phyloP scores from a whole-genome alignment of 1,140 invertebrate genomes.

The Bombus vancouverensis region DNA sequence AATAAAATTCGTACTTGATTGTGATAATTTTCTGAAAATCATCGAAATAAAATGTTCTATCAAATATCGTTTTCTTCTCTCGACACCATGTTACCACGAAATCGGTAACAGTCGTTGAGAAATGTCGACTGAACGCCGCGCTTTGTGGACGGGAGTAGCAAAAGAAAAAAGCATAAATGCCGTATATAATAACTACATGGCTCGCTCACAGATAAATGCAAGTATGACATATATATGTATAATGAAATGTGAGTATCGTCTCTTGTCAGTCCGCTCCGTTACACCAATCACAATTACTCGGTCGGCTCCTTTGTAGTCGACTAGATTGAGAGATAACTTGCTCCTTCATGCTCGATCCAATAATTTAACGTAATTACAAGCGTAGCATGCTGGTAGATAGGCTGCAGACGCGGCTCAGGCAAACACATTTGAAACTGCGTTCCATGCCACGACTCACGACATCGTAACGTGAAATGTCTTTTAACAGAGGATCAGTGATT shows the following conservation, averaged over 20 bases:
- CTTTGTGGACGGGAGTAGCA: too few species aligned
- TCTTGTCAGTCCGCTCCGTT: constrained; percentile 57
- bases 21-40: not conserved
- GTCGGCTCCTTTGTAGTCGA: constrained; percentile 63
- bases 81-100: too few species aligned
- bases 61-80: too few species aligned
- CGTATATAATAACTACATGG: not conserved
- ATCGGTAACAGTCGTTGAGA: constrained; percentile 63
- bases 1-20: too few species aligned
- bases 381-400: constrained; percentile 45
- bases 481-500: not conserved
- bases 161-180: constrained; percentile 5
- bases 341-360: constrained; percentile 65
- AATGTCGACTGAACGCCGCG: constrained; percentile 3
- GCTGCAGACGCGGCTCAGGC: constrained; percentile 21
- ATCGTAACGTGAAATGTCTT: constrained; percentile 16
- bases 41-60: not conserved
- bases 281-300: constrained; percentile 72
- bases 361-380: constrained; percentile 74
- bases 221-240: constrained; percentile 9
- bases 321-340: constrained; percentile 73
- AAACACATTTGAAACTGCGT: constrained; percentile 34
- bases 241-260: constrained; percentile 33
- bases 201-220: not conserved
- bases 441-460: not conserved